Evolutionary conservation across 2,888 invertebrate species (phyloP).

Genomic region (Carabus problematicus): DNA sequence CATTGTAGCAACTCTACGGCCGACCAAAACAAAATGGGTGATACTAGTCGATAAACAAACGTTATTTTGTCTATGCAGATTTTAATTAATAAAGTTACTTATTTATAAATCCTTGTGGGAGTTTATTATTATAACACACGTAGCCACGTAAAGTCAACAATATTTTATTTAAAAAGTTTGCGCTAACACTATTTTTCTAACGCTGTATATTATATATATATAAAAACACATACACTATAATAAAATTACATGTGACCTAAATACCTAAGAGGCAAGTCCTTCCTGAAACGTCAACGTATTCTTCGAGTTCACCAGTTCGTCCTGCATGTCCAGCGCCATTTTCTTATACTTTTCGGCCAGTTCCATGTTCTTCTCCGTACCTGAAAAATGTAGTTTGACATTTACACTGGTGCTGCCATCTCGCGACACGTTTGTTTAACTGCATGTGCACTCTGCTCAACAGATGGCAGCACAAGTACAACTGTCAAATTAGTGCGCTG

Average conservation of each 20-base stretch:
- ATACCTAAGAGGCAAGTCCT: conserved; percentile 52
- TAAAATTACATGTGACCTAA: neutral
- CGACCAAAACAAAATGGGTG: conserved; percentile 24
- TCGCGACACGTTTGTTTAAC: no score
- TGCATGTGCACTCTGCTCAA: no score
- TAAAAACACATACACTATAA: neutral
- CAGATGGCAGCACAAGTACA: no score
- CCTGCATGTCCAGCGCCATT: conserved; percentile 74
- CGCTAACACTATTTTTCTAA: conserved; percentile 4
- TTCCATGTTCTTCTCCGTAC: conserved; percentile 71
- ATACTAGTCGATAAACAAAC: conserved; percentile 8
- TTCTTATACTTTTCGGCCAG: conserved; percentile 77
- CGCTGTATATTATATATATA: neutral
- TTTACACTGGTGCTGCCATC: no score
- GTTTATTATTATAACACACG: conserved; percentile 3
- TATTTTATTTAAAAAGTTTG: conserved; percentile 2
- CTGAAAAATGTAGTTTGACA: conserved; percentile 44
- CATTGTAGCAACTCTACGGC: conserved; percentile 32
- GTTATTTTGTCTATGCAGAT: conserved; percentile 32
- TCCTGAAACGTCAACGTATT: conserved; percentile 61
- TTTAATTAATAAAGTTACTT: conserved; percentile 23
- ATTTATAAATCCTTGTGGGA: neutral
- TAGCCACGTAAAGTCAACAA: conserved; percentile 5
- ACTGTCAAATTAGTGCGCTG: no score
- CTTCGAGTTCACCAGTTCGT: conserved; percentile 65